These are phyloP conservation scores for Drosophila ambigua DNA, from an alignment of 1,140 invertebrate species.

Conservation along the genomic window DNA sequence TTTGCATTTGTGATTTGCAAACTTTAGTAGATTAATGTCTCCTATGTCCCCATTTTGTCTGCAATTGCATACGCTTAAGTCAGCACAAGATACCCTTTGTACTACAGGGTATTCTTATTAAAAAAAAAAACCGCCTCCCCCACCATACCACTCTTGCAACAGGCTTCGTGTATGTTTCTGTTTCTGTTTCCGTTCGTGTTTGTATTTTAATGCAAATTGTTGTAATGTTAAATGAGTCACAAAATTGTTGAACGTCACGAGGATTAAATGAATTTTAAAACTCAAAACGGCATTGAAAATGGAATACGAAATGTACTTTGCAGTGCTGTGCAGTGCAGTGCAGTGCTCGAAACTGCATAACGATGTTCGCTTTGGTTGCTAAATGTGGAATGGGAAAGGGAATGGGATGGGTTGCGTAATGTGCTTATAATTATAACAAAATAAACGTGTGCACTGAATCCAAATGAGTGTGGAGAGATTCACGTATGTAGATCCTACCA, in stretches of 20 bases:
- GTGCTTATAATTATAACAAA: conserved; percentile 58
- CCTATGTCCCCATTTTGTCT: too few relatives aligned
- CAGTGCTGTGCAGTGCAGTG: too few relatives aligned
- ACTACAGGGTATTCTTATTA: too few relatives aligned
- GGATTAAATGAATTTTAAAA: conserved; percentile 70
- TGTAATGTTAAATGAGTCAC: conserved; percentile 76
- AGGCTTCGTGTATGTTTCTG: conserved; percentile 19
- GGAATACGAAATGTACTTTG: conserved; percentile 32
- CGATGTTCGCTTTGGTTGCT: conserved; percentile 44
- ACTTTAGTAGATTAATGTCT: too few relatives aligned
- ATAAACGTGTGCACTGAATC: conserved; percentile 27
- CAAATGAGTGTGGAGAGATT: conserved; percentile 18
- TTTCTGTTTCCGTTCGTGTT: conserved; percentile 38
- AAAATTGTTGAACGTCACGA: conserved; percentile 59
- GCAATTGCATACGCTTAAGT: too few relatives aligned
- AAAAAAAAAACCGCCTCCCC: conserved; percentile 10
- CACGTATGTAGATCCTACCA: conserved; percentile 55
- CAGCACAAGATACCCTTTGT: too few relatives aligned
- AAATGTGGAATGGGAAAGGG: background rate
- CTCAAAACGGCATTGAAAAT: conserved; percentile 28
- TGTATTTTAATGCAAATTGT: conserved; percentile 64
- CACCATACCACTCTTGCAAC: background rate
- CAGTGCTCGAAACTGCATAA: conserved; percentile 47
- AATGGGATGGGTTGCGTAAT: conserved; percentile 50
- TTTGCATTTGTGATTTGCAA: too few relatives aligned